Conservation (phyloP, 2,888 invertebrate genomes). For the Drosophila subsilvestris region DNA sequence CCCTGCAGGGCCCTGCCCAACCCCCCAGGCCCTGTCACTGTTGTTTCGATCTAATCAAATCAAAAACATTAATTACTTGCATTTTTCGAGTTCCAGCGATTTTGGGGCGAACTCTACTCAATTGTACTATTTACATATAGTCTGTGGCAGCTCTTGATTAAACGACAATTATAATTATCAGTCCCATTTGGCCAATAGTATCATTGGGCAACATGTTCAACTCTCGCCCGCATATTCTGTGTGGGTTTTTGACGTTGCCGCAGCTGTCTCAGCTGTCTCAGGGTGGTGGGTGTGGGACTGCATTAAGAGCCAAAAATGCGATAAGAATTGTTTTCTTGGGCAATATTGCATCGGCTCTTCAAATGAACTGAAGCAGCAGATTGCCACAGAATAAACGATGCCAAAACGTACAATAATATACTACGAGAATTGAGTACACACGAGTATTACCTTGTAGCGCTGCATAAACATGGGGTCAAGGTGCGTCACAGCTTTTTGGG, state of each 20-base stretch:
- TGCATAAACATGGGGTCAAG: not conserved
- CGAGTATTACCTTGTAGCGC: not conserved
- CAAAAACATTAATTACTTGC: slow-evolving; percentile 67
- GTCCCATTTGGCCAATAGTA: slow-evolving; percentile 38
- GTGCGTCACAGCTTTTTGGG: too few species aligned
- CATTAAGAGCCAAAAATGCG: slow-evolving; percentile 15
- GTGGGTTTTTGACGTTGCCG: not conserved
- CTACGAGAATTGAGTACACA: too few species aligned
- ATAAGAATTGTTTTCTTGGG: slow-evolving; percentile 15
- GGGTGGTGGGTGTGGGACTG: not conserved
- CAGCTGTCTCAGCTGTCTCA: slow-evolving; percentile 13
- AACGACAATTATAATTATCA: slow-evolving; percentile 54
- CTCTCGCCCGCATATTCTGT: slow-evolving; percentile 9
- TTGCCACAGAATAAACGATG: slow-evolving; percentile 9
- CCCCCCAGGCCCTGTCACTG: slow-evolving; percentile 24
- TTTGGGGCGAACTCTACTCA: slow-evolving; percentile 24
- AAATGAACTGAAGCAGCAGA: slow-evolving; percentile 30
- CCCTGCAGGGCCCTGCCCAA: slow-evolving; percentile 5
- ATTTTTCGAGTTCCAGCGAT: slow-evolving; percentile 57
- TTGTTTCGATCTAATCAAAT: slow-evolving; percentile 66
- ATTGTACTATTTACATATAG: slow-evolving; percentile 28
- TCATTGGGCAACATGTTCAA: slow-evolving; percentile 19
- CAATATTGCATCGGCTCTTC: slow-evolving; percentile 17
- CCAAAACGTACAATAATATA: not conserved
- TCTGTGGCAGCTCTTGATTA: slow-evolving; percentile 52